phyloP scores from a whole-genome alignment of 2,888 invertebrate genomes.

The Xylocampa areola region DNA sequence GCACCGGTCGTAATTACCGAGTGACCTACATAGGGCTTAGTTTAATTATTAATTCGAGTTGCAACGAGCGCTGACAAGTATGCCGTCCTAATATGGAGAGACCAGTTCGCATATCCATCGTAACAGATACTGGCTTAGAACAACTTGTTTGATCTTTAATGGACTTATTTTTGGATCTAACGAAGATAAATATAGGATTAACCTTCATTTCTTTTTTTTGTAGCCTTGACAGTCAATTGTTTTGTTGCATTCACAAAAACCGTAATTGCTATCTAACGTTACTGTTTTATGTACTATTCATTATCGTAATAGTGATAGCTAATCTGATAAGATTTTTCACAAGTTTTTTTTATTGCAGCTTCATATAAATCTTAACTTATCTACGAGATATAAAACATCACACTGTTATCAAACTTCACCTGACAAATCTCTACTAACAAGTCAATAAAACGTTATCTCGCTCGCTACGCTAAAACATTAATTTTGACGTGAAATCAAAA shows the following conservation, averaged over 20 bases:
- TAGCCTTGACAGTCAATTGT: constrained; percentile 31
- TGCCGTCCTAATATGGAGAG: constrained; percentile 46
- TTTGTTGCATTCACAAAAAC: constrained; percentile 10
- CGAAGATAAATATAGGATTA: background rate
- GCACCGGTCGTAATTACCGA: constrained; percentile 76
- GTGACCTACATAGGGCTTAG: constrained; percentile 77
- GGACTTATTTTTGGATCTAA: constrained; percentile 7
- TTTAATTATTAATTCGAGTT: constrained; percentile 75
- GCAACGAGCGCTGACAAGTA: constrained; percentile 56
- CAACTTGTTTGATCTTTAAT: constrained; percentile 19
- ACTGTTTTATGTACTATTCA: too few species aligned
- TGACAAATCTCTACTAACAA: constrained; percentile 12
- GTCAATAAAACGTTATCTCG: background rate
- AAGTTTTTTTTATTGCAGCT: constrained; percentile 19
- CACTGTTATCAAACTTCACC: constrained; percentile 2
- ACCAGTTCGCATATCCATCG: constrained; percentile 38
- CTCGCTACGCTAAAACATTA: too few species aligned
- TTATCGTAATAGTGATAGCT: constrained; percentile 13
- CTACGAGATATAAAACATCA: constrained; percentile 16
- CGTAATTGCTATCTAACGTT: constrained; percentile 15
- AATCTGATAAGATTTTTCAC: constrained; percentile 38
- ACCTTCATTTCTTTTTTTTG: constrained; percentile 9
- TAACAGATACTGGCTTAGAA: constrained; percentile 41
- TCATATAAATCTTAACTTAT: constrained; percentile 30
- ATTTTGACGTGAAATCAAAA: too few species aligned